Conservation (phyloP, 2,797 vertebrate genomes). For the Spheniscus humboldti region DNA sequence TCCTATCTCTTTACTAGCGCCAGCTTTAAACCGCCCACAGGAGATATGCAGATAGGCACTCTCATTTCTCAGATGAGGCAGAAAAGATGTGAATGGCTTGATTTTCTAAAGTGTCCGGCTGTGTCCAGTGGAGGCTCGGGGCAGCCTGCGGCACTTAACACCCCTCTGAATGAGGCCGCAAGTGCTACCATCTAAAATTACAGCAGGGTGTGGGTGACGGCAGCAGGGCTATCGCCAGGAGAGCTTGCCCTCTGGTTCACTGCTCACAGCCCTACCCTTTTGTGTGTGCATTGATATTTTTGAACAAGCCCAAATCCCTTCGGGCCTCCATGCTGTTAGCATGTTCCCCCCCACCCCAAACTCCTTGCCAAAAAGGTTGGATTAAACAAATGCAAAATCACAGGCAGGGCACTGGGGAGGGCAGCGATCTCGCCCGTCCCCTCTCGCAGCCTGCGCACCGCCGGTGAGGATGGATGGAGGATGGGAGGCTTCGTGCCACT, state of each 20-base stretch:
- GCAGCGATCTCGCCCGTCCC: neutral
- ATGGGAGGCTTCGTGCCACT: neutral
- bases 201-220: neutral
- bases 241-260: neutral
- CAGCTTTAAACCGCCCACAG: slow-evolving; percentile 31
- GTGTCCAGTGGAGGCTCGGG: fast-evolving
- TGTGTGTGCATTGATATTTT: neutral
- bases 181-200: neutral
- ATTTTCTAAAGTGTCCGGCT: neutral
- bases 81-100: slow-evolving; percentile 30
- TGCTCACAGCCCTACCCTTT: neutral
- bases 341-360: neutral
- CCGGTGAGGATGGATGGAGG: neutral
- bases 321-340: neutral
- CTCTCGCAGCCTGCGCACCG: fast-evolving
- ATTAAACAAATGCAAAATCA: neutral
- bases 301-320: neutral
- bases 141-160: neutral
- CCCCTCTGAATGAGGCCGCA: neutral
- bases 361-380: neutral
- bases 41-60: neutral
- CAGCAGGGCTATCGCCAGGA: neutral
- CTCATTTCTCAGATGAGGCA: slow-evolving; percentile 22
- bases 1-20: neutral
- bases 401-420: neutral